Evolutionary conservation across 2,888 invertebrate species (phyloP).

Genomic region (Drosophila paramelanica): DNA sequence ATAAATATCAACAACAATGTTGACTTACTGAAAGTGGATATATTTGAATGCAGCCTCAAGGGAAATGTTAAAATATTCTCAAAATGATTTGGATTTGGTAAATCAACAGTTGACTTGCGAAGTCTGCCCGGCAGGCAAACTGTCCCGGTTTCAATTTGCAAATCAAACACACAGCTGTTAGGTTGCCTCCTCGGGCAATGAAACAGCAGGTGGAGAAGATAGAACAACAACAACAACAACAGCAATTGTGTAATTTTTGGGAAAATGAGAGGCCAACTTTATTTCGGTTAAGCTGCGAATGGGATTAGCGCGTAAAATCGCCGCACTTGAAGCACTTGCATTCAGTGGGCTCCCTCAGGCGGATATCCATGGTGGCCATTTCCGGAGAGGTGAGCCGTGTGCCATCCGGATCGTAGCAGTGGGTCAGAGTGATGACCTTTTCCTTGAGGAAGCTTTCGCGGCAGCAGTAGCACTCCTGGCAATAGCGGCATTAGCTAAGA

Average conservation of each 20-base stretch:
- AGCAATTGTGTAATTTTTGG: constrained; percentile 6
- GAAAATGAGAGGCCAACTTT: constrained; percentile 23
- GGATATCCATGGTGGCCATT: constrained; percentile 91
- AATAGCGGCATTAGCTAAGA: no score
- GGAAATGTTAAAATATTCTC: constrained; percentile 19
- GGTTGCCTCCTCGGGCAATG: not conserved
- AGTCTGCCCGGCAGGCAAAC: constrained; percentile 19
- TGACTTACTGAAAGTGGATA: constrained; percentile 1
- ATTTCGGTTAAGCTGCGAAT: constrained; percentile 19
- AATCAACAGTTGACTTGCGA: constrained; percentile 21
- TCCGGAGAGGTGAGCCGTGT: constrained; percentile 90
- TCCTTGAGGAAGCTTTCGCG: constrained; percentile 94
- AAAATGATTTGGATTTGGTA: constrained; percentile 13
- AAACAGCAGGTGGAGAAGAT: not conserved
- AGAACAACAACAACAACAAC: constrained; percentile 10
- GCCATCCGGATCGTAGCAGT: constrained; percentile 96
- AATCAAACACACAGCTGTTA: constrained; percentile 22
- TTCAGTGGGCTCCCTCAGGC: constrained; percentile 93
- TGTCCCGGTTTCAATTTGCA: constrained; percentile 46
- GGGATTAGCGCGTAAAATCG: constrained; percentile 90
- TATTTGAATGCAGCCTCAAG: constrained; percentile 14
- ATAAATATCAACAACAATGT: no score
- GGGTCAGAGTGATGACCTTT: constrained; percentile 91
- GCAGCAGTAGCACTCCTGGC: constrained; percentile 95
- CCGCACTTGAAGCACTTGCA: constrained; percentile 97